phyloP scores from a whole-genome alignment of 2,113 vertebrate genomes.

The Colossoma macropomum region DNA sequence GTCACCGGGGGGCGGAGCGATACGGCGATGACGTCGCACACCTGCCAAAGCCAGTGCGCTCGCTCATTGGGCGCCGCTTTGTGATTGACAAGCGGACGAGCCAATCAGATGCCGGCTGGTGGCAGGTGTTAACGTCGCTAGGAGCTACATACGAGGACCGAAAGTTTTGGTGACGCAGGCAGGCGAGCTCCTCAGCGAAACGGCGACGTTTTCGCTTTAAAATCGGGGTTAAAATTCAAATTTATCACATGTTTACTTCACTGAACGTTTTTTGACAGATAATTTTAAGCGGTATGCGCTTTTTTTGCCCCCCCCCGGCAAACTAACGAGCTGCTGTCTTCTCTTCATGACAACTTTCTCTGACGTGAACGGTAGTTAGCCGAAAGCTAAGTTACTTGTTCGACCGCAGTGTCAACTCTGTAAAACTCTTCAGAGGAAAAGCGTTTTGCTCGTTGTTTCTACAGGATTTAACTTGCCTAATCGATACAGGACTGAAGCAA shows the following conservation, averaged over 20 bases:
- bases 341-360: constrained; percentile 37
- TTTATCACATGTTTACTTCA: not conserved
- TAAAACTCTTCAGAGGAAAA: no score
- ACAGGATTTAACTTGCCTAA: not conserved
- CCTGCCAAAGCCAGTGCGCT: not conserved
- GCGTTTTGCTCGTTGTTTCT: not conserved
- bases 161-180: constrained; percentile 44
- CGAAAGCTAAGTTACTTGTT: not conserved
- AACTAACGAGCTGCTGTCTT: not conserved
- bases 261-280: not conserved
- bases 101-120: constrained; percentile 1
- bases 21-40: constrained; percentile 13
- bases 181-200: not conserved
- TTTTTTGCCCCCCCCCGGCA: not conserved
- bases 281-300: not conserved
- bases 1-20: not conserved
- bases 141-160: not conserved
- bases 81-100: not conserved
- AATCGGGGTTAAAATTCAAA: no score
- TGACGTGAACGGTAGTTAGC: constrained; percentile 31
- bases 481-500: constrained; percentile 56
- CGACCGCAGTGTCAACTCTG: not conserved
- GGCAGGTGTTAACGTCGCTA: constrained; percentile 20
- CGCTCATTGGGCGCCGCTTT: not conserved
- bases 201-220: not conserved